Percentiles rank a stretch among this genome's conserved stretches.
These are phyloP conservation scores for Mellilla xanthometata DNA, from an alignment of 2,888 invertebrate genomes.

Conservation along the genomic window DNA sequence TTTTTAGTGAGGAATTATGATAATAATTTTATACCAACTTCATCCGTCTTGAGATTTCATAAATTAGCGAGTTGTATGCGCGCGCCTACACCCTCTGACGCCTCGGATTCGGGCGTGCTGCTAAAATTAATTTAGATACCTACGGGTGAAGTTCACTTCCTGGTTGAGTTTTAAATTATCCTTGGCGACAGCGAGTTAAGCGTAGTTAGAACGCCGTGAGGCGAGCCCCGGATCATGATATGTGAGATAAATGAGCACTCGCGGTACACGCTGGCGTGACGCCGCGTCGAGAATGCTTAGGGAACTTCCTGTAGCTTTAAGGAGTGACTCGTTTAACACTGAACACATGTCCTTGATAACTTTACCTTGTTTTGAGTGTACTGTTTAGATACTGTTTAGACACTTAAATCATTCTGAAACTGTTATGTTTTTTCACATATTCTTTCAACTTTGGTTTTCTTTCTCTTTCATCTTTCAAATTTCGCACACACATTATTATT, in stretches of 20 bases:
- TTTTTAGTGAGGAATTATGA: constrained; percentile 79
- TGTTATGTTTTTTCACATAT: no score
- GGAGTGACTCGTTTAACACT: no score
- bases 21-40: constrained; percentile 77
- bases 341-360: no score
- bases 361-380: no score
- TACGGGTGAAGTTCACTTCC: constrained; percentile 25
- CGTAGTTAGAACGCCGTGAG: not conserved
- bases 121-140: constrained; percentile 49
- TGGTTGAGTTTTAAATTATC: constrained; percentile 18
- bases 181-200: constrained; percentile 6
- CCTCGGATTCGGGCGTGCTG: constrained; percentile 33
- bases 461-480: no score
- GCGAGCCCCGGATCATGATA: constrained; percentile 9
- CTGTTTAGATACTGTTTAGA: no score
- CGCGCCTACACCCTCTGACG: constrained; percentile 46
- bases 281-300: not conserved
- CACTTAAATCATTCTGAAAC: no score
- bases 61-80: constrained; percentile 56
- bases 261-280: not conserved
- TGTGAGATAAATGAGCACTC: not conserved
- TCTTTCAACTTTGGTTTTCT: no score
- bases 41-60: constrained; percentile 68
- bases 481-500: no score
- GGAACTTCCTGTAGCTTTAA: not conserved